Base-by-base conservation (phyloP, 2,113 vertebrate genomes). In the Nansenia antarctica region DNA sequence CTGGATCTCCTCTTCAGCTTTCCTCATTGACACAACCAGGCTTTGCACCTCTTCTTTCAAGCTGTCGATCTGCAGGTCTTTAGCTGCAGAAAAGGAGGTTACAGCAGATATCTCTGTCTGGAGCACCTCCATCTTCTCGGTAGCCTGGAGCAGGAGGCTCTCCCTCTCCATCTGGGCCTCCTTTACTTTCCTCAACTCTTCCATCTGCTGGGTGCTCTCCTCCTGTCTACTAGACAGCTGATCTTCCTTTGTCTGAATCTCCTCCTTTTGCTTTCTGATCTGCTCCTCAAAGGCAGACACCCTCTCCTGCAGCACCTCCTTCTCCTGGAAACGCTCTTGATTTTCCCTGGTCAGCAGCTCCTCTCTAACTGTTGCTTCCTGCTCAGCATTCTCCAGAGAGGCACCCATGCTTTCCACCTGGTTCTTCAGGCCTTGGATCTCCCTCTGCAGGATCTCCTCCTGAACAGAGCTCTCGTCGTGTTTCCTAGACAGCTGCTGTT, bases 1-100 rank as follows among this genome's bases (percentile, higher is more conserved):
- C 39, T 18, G 15, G n/a, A n/a, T n/a, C n/a, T n/a, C n/a, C n/a
- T n/a, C n/a, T n/a, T 91, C 82, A 64, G 75, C 87, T 66, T 90
- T 85, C 22, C 72, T 72, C 8, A 91, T 59, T 18, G 81, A 76
- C 18, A 74, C 67, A 5, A 79, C 86, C 26, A 92, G 85, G 53
- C 81, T 86, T 0, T 77, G 54, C 3, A 92, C 80, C 18, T 42
- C 39, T 15, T 42, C 39, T 42, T 15, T 2, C 39, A 42, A 15
- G 14, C 39, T 42, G 39, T 15, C 18, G 39, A 42, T 9, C 39
- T 42, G 39, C 39, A 42, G 39, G 39, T 42, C 39, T 42, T 42
- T 42, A 9, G 11, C 39, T 42, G 39, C 39, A 42, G 39, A 42
- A 15, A 42, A 15, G 11, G 39, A 42, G 11, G 39, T 14, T 9